Evolutionary conservation across 2,797 vertebrate genomes (phyloP).

Genomic region (Lacerta bilineata): DNA sequence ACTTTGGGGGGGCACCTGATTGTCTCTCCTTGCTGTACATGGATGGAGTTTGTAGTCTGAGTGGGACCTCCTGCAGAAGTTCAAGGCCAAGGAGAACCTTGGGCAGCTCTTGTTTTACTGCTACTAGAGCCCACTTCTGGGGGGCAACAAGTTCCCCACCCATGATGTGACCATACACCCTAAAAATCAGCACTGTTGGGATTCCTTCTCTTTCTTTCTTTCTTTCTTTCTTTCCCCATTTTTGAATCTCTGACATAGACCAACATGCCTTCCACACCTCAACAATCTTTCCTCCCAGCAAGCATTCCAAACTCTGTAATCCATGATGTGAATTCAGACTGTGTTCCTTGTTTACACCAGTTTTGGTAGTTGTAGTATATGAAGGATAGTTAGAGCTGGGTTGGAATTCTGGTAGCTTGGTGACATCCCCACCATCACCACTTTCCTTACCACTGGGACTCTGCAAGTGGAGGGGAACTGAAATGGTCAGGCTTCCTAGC

Average conservation of each 20-base stretch:
- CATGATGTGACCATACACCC: too few relatives aligned
- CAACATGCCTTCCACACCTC: too few relatives aligned
- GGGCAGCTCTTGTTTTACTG: too few relatives aligned
- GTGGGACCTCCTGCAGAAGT: too few relatives aligned
- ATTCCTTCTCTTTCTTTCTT: not conserved
- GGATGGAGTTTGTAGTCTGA: too few relatives aligned
- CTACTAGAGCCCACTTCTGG: too few relatives aligned
- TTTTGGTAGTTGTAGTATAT: constrained; percentile 36
- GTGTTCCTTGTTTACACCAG: constrained; percentile 47
- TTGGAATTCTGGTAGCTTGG: constrained; percentile 32
- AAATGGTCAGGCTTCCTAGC: constrained; percentile 48
- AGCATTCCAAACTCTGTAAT: not conserved
- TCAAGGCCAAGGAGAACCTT: too few relatives aligned
- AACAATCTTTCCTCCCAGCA: not conserved
- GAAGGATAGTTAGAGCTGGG: constrained; percentile 32
- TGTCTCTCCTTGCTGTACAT: too few relatives aligned
- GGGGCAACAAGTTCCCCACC: too few relatives aligned
- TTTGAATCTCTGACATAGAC: not conserved
- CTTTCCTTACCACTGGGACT: constrained; percentile 28
- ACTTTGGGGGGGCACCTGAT: too few relatives aligned
- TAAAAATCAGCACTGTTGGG: not conserved
- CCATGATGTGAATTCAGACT: not conserved
- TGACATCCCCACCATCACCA: constrained; percentile 19
- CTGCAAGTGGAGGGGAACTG: constrained; percentile 38
- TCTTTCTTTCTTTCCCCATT: too few relatives aligned